Percentiles rank a stretch among this genome's conserved stretches.
phyloP scores from a whole-genome alignment of 2,113 vertebrate genomes.

The Syngnathoides biaculeatus region DNA sequence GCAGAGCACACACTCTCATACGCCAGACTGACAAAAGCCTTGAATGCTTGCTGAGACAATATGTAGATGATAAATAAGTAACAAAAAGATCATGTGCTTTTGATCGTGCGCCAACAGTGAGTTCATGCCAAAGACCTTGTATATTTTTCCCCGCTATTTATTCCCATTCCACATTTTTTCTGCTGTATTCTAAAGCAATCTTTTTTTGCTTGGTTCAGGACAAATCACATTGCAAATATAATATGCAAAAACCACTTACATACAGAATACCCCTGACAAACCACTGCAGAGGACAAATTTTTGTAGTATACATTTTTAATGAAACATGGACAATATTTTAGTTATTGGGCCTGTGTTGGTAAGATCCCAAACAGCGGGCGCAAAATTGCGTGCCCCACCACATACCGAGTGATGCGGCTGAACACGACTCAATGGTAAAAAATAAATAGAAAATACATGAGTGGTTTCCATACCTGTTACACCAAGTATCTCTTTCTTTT shows the following conservation, averaged over 20 bases:
- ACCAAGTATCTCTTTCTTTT: no score
- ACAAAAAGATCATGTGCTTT: conserved; percentile 6
- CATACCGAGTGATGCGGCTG: no score
- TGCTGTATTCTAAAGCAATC: background rate
- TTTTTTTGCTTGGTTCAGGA: background rate
- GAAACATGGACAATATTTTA: background rate
- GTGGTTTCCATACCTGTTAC: no score
- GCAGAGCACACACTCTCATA: conserved; percentile 14
- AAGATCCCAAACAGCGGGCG: background rate
- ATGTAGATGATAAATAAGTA: conserved; percentile 20
- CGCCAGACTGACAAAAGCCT: conserved; percentile 6
- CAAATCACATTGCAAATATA: background rate
- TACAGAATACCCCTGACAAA: no score
- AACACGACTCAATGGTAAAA: no score
- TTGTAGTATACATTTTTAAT: background rate
- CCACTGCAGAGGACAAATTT: no score
- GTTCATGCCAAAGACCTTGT: background rate
- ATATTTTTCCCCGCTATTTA: background rate
- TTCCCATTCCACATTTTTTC: conserved; percentile 1
- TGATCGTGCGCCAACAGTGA: conserved; percentile 6
- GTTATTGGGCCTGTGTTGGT: background rate
- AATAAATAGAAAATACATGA: no score
- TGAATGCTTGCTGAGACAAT: conserved; percentile 7
- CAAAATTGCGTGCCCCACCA: no score
- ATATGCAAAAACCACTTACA: no score